Percentiles rank a stretch among this genome's conserved stretches.
These are phyloP conservation scores for Cryptoprocta ferox DNA, from an alignment of 2,797 vertebrate species.

Conservation along the genomic window DNA sequence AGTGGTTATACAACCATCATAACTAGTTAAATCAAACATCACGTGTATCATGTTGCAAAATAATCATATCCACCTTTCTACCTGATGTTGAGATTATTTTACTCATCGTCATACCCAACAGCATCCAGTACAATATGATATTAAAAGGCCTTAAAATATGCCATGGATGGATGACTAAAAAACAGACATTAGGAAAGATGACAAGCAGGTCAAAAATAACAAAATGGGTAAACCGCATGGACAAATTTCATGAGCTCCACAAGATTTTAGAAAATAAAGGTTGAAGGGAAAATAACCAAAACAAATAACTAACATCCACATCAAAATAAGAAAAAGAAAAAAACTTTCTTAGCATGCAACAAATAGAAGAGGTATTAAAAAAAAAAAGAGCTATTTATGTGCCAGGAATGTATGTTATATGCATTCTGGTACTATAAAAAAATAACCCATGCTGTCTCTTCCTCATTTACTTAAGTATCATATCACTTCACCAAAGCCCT, in stretches of 20 bases:
- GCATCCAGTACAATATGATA: neutral
- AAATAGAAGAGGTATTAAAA: neutral
- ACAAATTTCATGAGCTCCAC: neutral
- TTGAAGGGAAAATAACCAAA: neutral
- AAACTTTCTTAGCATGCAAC: neutral
- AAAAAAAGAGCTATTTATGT: neutral
- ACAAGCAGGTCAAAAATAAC: neutral
- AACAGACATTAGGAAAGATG: neutral
- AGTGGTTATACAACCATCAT: neutral
- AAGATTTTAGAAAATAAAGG: neutral
- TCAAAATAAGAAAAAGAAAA: neutral
- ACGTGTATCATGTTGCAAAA: neutral
- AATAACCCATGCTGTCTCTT: neutral
- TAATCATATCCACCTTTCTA: neutral
- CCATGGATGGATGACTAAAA: neutral
- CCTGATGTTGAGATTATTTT: neutral
- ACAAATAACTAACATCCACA: neutral
- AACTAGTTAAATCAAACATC: neutral
- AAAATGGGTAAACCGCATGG: neutral
- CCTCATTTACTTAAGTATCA: neutral
- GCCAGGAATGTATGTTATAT: neutral
- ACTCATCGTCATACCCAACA: neutral
- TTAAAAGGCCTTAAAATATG: neutral
- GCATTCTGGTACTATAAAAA: neutral
- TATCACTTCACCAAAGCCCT: neutral